Evolutionary conservation across 2,888 invertebrate species (phyloP), one percentile per base, ranked within the genome.

Genomic region (Apodemia mormo): DNA sequence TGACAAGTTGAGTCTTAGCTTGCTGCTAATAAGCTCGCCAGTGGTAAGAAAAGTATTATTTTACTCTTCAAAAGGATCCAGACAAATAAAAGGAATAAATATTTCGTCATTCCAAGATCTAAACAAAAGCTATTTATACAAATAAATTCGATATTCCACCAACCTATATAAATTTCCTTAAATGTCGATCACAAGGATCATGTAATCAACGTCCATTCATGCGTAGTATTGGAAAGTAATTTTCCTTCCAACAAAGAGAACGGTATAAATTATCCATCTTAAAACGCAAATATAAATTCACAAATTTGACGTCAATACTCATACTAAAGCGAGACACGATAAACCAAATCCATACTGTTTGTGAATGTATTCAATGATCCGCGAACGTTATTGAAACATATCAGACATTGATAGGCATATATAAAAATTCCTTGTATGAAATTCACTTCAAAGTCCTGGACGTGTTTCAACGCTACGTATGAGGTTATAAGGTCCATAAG

Each of bases 401-500:
- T 74, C 74, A 70, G 69, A 70, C 69, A 54, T 68, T 61, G 61
- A 58, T 58, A 61, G 33, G 61, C 61, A 61, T 70, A 74, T 74
- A 74, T 65, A 69, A 71, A 22, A 73, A 74, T 67, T 68, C 67
- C 61, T 67, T 52, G 45, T 49, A 61, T 52, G 37, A 69, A 68
- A 61, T 68, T 68, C 56, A n/a, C 29, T 64, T 65, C 37, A 29
- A n/a, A 52, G 37, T 45, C n/a, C 5, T 29, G 8, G 22, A 68
- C 58, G 33, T 61, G 61, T 65, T 56, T 70, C 52, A 64, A 67
- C 65, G 66, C 64, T 74, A 72, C 69, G 29, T 14, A 30, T 2
- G 65, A 54, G 12, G 2, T 2, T 3, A 54, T 70, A 72, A 67
- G 70, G 71, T 75, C 70, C 65, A 67, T 54, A 70, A 52, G 73